Evolutionary conservation across 2,797 vertebrate genomes (phyloP), one percentile per base, ranked within the genome.

Genomic region (Spea hammondii): DNA sequence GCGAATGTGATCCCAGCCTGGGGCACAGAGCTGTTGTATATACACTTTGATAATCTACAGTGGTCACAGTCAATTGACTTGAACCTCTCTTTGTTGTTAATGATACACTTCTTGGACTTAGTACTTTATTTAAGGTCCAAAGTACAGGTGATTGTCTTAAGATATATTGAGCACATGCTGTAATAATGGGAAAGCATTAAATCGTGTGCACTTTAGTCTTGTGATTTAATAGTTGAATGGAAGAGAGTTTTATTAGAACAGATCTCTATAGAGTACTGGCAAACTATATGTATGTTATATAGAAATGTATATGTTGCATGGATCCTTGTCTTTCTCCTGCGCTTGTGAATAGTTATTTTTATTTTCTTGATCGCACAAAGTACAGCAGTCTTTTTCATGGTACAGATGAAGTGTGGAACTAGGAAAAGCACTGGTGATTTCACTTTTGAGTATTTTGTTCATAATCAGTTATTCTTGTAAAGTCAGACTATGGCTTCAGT

Each of bases 41-140:
- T 47, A 50, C 67, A 53, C 14, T 57, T 48, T 45, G 2, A 71
- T 48, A 14, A 54, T 71, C 57, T 48, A 14, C 44, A 72, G 69
- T 11, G 57, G 69, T 66, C 62, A 78, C 76, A 57, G 47, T 14
- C 75, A 77, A 64, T 77, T 77, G 66, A 9, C 10, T 45, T 62
- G 32, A 45, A 77, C 65, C 62, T 70, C 44, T 77, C 59, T 71
- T 71, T 48, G 72, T 54, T 71, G 57, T 55, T 65, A 78, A 14
- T 54, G 68, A 65, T 72, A 49, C 68, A 78, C 48, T 44, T 6
- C 51, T 69, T 55, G 54, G 55, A 14, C 55, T 11, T 46, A 65
- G 12, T n/a, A 45, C 49, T 54, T 69, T 59, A 67, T 65, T 68
- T 45, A 13, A 57, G 32, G 6, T 14, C 59, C 49, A 62, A 77